A percentile compares a stretch with the other conserved stretches of the same genome.
Evolutionary conservation across 2,113 vertebrate genomes (phyloP).

Genomic region (Charina bottae): DNA sequence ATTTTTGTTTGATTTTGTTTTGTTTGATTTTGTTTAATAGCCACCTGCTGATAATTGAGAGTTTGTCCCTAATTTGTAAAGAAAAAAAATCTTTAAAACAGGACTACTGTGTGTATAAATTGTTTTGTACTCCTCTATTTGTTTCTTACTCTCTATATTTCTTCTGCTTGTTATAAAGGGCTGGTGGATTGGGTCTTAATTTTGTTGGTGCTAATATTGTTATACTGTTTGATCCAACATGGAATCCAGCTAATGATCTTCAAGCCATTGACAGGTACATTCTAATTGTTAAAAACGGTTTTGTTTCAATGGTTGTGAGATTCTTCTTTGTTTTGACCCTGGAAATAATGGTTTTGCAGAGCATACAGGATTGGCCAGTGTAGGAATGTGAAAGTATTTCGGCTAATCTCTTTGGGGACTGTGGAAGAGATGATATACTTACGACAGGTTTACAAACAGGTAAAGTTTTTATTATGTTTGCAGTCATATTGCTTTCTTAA

Average conservation of each 20-base stretch:
- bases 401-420: conserved; percentile 93
- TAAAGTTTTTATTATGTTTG: conserved; percentile 57
- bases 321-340: conserved; percentile 22
- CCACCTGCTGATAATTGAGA: neutral
- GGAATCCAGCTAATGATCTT: conserved; percentile 98
- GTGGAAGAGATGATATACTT: conserved; percentile 96
- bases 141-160: neutral
- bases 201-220: conserved; percentile 96
- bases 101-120: neutral
- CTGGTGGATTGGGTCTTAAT: conserved; percentile 94
- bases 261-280: conserved; percentile 94
- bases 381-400: conserved; percentile 91
- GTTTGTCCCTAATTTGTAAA: neutral
- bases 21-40: neutral
- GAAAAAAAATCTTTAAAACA: neutral
- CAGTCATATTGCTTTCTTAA: neutral
- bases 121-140: neutral
- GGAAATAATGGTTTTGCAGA: conserved; percentile 69
- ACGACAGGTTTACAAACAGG: conserved; percentile 96
- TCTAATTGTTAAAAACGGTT: conserved; percentile 15
- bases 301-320: neutral
- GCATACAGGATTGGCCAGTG: conserved; percentile 95
- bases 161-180: conserved; percentile 74
- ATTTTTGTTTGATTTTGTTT: neutral
- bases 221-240: conserved; percentile 94